Evolutionary conservation across 1,140 invertebrate species (phyloP).

Genomic region (Cyclina sinensis): DNA sequence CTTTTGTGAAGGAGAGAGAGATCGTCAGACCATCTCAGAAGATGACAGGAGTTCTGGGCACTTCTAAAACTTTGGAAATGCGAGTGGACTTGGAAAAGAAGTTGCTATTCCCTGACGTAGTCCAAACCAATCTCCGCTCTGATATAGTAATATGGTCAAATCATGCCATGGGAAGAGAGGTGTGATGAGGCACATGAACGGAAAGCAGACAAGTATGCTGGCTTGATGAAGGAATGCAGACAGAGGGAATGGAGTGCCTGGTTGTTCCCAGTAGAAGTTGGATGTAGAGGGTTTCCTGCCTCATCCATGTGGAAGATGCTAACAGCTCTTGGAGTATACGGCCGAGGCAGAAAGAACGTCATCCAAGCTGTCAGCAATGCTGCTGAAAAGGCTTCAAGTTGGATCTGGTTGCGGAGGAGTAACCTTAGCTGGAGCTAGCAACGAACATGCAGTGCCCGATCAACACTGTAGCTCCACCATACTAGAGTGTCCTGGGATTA

Average conservation of each 20-base stretch:
- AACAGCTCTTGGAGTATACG: neutral
- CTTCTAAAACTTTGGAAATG: neutral
- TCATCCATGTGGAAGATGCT: neutral
- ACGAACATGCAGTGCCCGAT: constrained; percentile 18
- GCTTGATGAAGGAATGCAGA: neutral
- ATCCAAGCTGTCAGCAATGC: neutral
- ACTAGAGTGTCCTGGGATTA: no score
- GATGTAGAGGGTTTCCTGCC: constrained; percentile 11
- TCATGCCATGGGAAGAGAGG: constrained; percentile 1
- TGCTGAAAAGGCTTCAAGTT: constrained; percentile 13
- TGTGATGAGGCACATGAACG: neutral
- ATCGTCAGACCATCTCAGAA: no score
- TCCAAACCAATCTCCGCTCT: neutral
- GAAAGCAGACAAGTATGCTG: constrained; percentile 13
- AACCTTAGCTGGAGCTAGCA: constrained; percentile 6
- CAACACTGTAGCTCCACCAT: constrained; percentile 23
- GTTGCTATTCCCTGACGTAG: neutral
- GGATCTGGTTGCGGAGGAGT: constrained; percentile 7
- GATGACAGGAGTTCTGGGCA: neutral
- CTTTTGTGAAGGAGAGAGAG: no score
- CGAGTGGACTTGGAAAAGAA: neutral
- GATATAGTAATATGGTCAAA: constrained; percentile 12
- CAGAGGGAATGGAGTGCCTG: neutral
- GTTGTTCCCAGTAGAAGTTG: constrained; percentile 17
- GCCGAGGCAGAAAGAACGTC: neutral